Conservation (phyloP, 2,113 vertebrate genomes). For the Psittacula cyanocephala region DNA sequence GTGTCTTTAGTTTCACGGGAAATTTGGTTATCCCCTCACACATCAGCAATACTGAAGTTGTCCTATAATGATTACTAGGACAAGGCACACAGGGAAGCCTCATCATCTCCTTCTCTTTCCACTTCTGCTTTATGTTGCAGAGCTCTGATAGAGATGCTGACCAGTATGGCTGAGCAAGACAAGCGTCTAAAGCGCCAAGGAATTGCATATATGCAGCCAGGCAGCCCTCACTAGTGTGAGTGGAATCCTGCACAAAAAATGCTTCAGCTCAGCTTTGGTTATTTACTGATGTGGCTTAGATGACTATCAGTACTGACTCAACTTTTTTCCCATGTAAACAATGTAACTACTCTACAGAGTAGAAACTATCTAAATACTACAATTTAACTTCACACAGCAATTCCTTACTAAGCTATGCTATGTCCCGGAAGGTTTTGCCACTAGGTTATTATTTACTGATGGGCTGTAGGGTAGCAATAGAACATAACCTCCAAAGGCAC, state of each 20-base stretch:
- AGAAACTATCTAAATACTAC: constrained; percentile 17
- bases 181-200: neutral
- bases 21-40: neutral
- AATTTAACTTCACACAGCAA: constrained; percentile 24
- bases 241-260: neutral
- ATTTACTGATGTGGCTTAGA: neutral
- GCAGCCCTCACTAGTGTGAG: neutral
- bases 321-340: neutral
- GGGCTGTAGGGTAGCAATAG: constrained; percentile 12
- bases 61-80: neutral
- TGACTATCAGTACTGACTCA: neutral
- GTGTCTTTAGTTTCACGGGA: neutral
- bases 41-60: neutral
- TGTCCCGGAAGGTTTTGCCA: constrained; percentile 47
- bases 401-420: neutral
- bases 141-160: neutral
- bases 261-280: neutral
- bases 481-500: constrained; percentile 51
- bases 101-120: neutral
- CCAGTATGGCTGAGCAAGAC: neutral
- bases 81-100: rapidly evolving
- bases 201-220: neutral
- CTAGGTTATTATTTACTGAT: constrained; percentile 69
- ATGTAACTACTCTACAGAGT: neutral
- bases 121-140: neutral